phyloP scores from a whole-genome alignment of 2,888 invertebrate species.

The Eristalinus aeneus region DNA sequence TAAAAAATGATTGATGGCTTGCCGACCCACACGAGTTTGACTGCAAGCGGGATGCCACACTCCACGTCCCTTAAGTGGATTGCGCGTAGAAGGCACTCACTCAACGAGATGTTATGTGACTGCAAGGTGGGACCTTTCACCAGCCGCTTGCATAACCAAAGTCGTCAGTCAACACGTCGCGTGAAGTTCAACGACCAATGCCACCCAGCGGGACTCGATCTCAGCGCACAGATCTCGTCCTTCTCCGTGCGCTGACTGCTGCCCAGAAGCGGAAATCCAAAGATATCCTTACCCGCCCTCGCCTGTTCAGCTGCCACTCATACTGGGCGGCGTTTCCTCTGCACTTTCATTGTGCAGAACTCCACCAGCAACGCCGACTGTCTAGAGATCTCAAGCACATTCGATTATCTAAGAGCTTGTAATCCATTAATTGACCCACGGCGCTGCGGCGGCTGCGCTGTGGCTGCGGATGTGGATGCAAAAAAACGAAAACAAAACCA shows the following conservation, averaged over 20 bases:
- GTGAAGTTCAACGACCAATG: slow-evolving; percentile 62
- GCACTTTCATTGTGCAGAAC: slow-evolving; percentile 59
- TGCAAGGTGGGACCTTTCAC: slow-evolving; percentile 41
- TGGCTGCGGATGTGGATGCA: slow-evolving; percentile 18
- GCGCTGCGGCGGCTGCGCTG: not conserved
- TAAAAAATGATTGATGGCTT: not conserved
- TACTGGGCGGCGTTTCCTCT: slow-evolving; percentile 46
- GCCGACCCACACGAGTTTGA: not conserved
- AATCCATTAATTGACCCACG: slow-evolving; percentile 61
- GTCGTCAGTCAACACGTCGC: not conserved
- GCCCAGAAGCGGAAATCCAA: slow-evolving; percentile 13
- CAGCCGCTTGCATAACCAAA: not conserved
- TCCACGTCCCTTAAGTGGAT: not conserved
- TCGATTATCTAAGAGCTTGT: slow-evolving; percentile 64
- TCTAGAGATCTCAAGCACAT: slow-evolving; percentile 25
- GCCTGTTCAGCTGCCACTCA: not conserved
- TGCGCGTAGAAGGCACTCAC: not conserved
- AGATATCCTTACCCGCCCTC: slow-evolving; percentile 10
- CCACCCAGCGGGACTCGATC: slow-evolving; percentile 22
- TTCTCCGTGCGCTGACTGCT: not conserved
- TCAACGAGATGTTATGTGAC: not conserved
- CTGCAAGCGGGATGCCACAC: not conserved
- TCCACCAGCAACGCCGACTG: not conserved
- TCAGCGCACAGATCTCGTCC: slow-evolving; percentile 11
- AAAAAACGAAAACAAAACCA: slow-evolving; percentile 9